Base-by-base conservation (phyloP, 2,797 vertebrate species). In the Onychomys torridus region DNA sequence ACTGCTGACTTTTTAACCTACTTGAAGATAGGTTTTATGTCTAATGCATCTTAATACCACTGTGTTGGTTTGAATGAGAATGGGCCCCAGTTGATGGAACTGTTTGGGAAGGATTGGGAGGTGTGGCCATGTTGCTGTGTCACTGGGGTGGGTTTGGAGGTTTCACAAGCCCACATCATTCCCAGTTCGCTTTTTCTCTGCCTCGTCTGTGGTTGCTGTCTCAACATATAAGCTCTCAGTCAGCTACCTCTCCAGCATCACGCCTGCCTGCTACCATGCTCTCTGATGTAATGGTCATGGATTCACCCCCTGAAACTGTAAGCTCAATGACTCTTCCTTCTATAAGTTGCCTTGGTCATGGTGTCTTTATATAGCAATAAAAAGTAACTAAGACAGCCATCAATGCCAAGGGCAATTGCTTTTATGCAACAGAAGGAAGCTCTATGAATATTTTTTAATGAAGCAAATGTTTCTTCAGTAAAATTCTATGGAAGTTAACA, bases 361-460 rank as follows among this genome's bases (percentile, higher is more conserved):
- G 19, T n/a, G 23, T 67, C 61, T 67, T 85, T 65, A 85, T 11
- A 65, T 3, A 67, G 61, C 19, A 67, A 49, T 23, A 25, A 85
- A 67, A 49, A 49, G 19, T 85, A 67, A 49, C 29, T 25, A 49
- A 46, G 79, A 61, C 25, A 89, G 67, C 16, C 57, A 89, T 89
- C 76, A 93, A 61, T 57, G 52, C 21, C 37, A 97, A 81, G 11
- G 5, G 13, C 27, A 90, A 93, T 76, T 55, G 27, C 89, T 91
- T 86, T 3, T 57, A 93, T 52, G 49, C 61, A 94, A 67, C 7
- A 94, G 76, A 25, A 77, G 13, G 76, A 25, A 77, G 13, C 32
- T 92, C 14, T 49, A 92, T 37, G 55, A 55, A 88, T 88, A 57
- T 17, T 83, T 82, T 92, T 96, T 77, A 93, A 95, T 93, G 63